Evolutionary conservation across 2,797 vertebrate genomes (phyloP).

Genomic region (Catostomus latipinnis): DNA sequence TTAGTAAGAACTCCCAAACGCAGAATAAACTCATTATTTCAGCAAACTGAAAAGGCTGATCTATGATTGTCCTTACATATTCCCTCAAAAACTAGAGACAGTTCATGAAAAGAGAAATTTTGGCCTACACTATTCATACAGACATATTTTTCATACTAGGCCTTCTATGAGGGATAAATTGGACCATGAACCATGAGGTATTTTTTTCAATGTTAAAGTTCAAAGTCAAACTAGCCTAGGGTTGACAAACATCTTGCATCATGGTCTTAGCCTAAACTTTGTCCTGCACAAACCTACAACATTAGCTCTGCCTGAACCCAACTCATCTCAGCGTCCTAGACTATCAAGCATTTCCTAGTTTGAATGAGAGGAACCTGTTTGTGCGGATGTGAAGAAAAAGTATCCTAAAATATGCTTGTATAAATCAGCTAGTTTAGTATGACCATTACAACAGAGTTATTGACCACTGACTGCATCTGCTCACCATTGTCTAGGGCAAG

Average conservation of each 20-base stretch:
- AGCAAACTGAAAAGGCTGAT: neutral
- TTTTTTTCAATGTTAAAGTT: slow-evolving; percentile 44
- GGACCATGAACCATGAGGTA: slow-evolving; percentile 12
- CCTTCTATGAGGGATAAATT: neutral
- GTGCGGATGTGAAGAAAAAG: slow-evolving; percentile 13
- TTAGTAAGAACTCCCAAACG: neutral
- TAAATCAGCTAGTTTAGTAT: slow-evolving; percentile 1
- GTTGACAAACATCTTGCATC: slow-evolving; percentile 39
- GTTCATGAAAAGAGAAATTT: neutral
- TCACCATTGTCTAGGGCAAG: slow-evolving; percentile 10
- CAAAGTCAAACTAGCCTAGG: slow-evolving; percentile 42
- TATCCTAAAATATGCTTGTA: slow-evolving; percentile 5
- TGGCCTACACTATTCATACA: neutral
- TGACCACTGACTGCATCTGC: neutral
- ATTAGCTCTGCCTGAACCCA: slow-evolving; percentile 24
- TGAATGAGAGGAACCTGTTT: slow-evolving; percentile 9
- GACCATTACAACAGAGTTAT: slow-evolving; percentile 18
- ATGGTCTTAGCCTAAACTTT: slow-evolving; percentile 17
- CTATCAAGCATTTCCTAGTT: slow-evolving; percentile 2
- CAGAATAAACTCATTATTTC: neutral
- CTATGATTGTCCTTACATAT: neutral
- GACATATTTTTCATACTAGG: neutral
- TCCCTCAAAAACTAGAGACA: neutral
- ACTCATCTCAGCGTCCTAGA: neutral
- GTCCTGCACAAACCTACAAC: neutral